These are phyloP conservation scores for Eupithecia centaureata DNA, from an alignment of 2,888 invertebrate species.

Conservation along the genomic window DNA sequence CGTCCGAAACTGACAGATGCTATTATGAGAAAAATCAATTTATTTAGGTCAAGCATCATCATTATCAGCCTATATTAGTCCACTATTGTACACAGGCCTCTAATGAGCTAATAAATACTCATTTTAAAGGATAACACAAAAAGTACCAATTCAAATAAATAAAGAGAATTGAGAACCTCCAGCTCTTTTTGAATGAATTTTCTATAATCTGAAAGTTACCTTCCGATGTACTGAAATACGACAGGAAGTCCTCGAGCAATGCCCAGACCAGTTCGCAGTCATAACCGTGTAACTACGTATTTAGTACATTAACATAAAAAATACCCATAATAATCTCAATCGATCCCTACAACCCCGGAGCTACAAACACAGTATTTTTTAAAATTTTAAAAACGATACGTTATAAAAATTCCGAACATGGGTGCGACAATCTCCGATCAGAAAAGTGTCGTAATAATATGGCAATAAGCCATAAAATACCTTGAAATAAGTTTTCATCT, in stretches of 20 bases:
- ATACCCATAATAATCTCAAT: constrained; percentile 74
- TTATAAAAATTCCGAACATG: constrained; percentile 72
- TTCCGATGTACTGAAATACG: constrained; percentile 5
- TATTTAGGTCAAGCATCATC: too few relatives aligned
- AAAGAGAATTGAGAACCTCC: too few relatives aligned
- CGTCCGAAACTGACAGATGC: too few relatives aligned
- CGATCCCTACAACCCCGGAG: constrained; percentile 72
- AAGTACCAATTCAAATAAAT: too few relatives aligned
- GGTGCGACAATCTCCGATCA: constrained; percentile 62
- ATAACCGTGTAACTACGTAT: constrained; percentile 60
- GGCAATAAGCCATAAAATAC: constrained; percentile 71
- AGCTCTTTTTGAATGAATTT: too few relatives aligned
- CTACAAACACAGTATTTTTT: constrained; percentile 67
- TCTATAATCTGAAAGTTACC: background rate
- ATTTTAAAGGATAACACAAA: too few relatives aligned
- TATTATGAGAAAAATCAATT: too few relatives aligned
- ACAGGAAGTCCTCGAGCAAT: constrained; percentile 27
- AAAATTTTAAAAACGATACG: constrained; percentile 61
- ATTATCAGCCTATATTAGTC: too few relatives aligned
- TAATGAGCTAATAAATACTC: too few relatives aligned
- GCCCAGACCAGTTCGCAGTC: constrained; percentile 34
- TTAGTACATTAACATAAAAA: constrained; percentile 75
- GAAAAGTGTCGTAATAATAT: constrained; percentile 70
- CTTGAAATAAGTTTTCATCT: constrained; percentile 55
- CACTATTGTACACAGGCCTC: too few relatives aligned